A percentile compares a stretch with the other conserved stretches of the same genome.
These are phyloP conservation scores for Saturnia pavonia DNA, from an alignment of 2,888 invertebrate species.

Conservation along the genomic window DNA sequence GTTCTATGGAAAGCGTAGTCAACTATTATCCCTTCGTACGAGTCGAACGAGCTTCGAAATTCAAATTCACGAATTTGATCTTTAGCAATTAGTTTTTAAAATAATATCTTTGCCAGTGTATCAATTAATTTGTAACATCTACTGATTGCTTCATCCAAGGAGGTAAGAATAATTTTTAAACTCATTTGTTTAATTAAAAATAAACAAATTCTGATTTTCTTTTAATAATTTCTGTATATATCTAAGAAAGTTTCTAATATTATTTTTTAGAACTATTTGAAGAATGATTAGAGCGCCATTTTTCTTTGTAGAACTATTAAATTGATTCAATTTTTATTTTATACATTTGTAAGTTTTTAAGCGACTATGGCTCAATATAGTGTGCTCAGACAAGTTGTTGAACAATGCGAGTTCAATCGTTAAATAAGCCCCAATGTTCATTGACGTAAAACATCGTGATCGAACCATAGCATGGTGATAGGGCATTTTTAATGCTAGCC, in stretches of 20 bases:
- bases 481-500: background rate
- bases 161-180: slow-evolving; percentile 15
- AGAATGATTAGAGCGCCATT: no score
- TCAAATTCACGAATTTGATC: slow-evolving; percentile 24
- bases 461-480: background rate
- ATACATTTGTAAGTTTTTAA: no score
- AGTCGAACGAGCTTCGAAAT: slow-evolving; percentile 35
- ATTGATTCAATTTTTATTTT: no score
- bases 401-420: background rate
- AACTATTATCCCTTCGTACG: slow-evolving; percentile 40
- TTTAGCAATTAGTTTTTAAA: slow-evolving; percentile 23
- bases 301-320: no score
- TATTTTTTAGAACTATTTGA: no score
- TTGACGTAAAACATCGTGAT: background rate
- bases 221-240: background rate
- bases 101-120: slow-evolving; percentile 29
- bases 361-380: no score
- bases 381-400: background rate
- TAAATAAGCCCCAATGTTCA: background rate
- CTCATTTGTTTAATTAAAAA: background rate
- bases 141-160: slow-evolving; percentile 10
- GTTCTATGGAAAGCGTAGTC: slow-evolving; percentile 45
- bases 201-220: background rate
- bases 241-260: no score
- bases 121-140: slow-evolving; percentile 20